These are phyloP conservation scores for Sepioteuthis lessoniana DNA, from an alignment of 2,888 invertebrate genomes.

Conservation along the genomic window DNA sequence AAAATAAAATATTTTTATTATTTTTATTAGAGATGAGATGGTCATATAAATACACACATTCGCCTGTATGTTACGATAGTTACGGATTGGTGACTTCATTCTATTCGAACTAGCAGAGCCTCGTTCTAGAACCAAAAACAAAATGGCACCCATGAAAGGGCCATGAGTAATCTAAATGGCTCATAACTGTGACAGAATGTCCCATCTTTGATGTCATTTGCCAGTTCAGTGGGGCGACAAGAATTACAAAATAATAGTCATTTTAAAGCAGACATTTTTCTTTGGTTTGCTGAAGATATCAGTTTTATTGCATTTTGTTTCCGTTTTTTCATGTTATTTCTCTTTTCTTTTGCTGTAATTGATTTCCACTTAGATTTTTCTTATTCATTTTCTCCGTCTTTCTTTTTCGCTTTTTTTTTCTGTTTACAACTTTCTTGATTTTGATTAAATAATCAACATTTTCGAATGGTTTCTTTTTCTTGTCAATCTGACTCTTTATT, in stretches of 20 bases:
- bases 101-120: background rate
- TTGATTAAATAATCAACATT: background rate
- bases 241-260: conserved; percentile 33
- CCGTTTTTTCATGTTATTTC: background rate
- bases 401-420: background rate
- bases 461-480: background rate
- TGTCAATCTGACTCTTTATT: background rate
- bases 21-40: background rate
- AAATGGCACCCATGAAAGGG: background rate
- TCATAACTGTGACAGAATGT: conserved; percentile 33
- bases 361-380: too few species aligned
- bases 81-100: background rate
- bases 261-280: background rate
- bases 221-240: conserved; percentile 17
- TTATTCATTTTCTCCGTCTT: background rate
- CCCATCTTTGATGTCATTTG: conserved; percentile 17
- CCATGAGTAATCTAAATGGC: background rate
- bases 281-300: too few species aligned
- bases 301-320: too few species aligned
- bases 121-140: background rate
- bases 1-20: too few species aligned
- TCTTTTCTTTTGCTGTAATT: background rate
- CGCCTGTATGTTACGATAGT: background rate
- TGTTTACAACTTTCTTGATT: background rate
- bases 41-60: background rate